phyloP scores from a whole-genome alignment of 1,140 invertebrate species.

The Calosoma granatense region DNA sequence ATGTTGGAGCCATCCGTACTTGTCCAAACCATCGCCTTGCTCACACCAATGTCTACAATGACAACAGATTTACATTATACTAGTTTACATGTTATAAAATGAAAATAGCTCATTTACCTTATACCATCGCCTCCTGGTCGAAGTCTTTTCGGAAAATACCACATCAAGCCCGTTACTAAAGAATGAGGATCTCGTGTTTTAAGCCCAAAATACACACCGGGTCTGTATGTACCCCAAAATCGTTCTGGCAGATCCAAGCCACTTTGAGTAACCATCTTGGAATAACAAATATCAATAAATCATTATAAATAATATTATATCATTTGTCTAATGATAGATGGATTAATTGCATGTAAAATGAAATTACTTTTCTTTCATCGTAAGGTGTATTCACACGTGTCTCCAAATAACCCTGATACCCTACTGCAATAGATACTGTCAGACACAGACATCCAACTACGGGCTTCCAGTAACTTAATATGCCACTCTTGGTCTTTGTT shows the following conservation, averaged over 20 bases:
- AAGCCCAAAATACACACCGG: conserved; percentile 81
- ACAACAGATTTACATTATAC: too few relatives aligned
- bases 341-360: neutral
- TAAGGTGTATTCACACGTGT: conserved; percentile 82
- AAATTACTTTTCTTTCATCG: conserved; percentile 59
- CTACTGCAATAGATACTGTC: conserved; percentile 57
- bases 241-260: conserved; percentile 64
- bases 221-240: conserved; percentile 90
- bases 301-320: conserved; percentile 26
- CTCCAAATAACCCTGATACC: conserved; percentile 72
- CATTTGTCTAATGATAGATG: neutral
- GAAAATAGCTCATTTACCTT: conserved; percentile 44
- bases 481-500: conserved; percentile 22
- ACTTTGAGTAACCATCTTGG: conserved; percentile 57
- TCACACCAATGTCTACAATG: conserved; percentile 94
- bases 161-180: conserved; percentile 89
- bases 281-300: too few relatives aligned
- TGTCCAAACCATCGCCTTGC: conserved; percentile 71
- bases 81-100: conserved; percentile 2
- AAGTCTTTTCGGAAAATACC: conserved; percentile 73
- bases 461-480: conserved; percentile 41
- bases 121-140: conserved; percentile 56
- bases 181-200: conserved; percentile 83
- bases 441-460: conserved; percentile 41
- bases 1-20: conserved; percentile 82